Conservation (phyloP, 2,888 invertebrate genomes). For the Drosophila multiciliata region DNA sequence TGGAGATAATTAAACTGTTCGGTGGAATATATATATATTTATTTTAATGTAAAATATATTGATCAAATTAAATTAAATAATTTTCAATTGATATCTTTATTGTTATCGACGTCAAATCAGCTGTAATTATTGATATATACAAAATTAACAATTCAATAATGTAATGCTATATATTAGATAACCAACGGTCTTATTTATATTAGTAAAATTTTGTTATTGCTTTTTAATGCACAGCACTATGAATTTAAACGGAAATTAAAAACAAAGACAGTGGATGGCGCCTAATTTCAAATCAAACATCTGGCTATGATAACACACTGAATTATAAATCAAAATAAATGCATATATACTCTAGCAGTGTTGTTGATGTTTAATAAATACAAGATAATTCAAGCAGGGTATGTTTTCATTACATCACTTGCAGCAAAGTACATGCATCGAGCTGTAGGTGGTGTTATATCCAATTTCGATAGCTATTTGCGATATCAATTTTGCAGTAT, state of each 20-base stretch:
- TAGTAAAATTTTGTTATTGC: not conserved
- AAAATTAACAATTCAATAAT: not conserved
- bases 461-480: constrained; percentile 24
- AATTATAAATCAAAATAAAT: not conserved
- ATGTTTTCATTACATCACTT: not conserved
- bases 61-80: not conserved
- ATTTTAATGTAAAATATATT: not conserved
- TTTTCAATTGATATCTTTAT: not conserved
- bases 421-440: not conserved
- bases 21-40: not conserved
- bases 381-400: not conserved
- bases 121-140: not conserved
- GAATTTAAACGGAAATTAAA: not conserved
- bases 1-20: not conserved
- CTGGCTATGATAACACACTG: not conserved
- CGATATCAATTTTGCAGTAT: constrained; percentile 5
- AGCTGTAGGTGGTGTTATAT: constrained; percentile 1
- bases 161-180: not conserved
- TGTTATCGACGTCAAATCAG: not conserved
- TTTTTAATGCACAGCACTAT: not conserved
- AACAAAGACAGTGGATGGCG: not conserved
- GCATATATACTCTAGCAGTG: too few relatives aligned
- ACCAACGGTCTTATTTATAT: not conserved
- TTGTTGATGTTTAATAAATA: not conserved
- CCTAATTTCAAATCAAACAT: not conserved